These are phyloP conservation scores for Drosophila colorata DNA, from an alignment of 2,888 invertebrate genomes.

Conservation along the genomic window DNA sequence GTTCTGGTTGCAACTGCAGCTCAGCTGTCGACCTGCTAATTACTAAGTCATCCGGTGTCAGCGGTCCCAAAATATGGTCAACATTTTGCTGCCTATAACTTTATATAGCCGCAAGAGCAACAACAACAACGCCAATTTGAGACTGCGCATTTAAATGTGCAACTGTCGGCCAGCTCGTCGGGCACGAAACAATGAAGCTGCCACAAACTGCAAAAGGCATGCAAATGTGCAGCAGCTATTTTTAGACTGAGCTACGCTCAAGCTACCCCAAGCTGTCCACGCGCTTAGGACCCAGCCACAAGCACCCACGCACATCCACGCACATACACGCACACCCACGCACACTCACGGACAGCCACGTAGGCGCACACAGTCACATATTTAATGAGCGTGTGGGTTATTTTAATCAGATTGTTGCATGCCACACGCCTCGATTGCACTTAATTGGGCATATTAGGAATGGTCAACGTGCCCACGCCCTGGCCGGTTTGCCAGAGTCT, in stretches of 20 bases:
- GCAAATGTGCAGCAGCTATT: conserved; percentile 30
- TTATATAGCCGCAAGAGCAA: background rate
- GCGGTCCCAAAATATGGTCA: background rate
- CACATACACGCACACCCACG: background rate
- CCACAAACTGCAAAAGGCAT: conserved; percentile 20
- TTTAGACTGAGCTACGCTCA: conserved; percentile 2
- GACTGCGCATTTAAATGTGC: background rate
- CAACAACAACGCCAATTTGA: conserved; percentile 2
- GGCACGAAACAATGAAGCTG: conserved; percentile 40
- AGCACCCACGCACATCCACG: background rate
- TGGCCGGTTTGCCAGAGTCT: too few species aligned
- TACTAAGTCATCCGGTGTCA: conserved; percentile 21
- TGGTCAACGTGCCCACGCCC: too few species aligned
- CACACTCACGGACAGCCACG: background rate
- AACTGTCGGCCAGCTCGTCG: background rate
- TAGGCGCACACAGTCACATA: too few species aligned
- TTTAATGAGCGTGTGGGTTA: background rate
- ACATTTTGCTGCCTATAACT: conserved; percentile 1
- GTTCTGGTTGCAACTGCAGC: conserved; percentile 8
- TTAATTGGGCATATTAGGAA: conserved; percentile 11
- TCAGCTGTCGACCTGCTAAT: conserved; percentile 32
- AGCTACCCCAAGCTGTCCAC: background rate
- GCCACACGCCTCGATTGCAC: background rate
- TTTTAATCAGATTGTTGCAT: conserved; percentile 9
- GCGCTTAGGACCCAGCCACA: too few species aligned